phyloP scores from a whole-genome alignment of 2,113 vertebrate species.

The Rhinogobius similis region DNA sequence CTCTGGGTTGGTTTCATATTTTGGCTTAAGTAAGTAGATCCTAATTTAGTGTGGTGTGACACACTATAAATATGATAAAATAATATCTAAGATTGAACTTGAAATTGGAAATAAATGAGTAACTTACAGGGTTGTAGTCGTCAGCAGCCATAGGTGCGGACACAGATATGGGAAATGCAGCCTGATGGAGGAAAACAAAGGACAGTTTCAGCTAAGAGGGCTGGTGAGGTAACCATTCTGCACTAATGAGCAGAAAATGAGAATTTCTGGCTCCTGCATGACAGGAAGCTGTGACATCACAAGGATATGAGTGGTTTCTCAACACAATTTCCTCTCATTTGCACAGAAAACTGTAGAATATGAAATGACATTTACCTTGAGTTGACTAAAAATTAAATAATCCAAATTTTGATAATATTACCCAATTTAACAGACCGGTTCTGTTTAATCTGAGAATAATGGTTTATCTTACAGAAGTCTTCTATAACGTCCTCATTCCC shows the following conservation, averaged over 20 bases:
- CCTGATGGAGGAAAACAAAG: constrained; percentile 55
- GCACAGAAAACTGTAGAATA: not conserved
- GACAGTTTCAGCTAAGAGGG: not conserved
- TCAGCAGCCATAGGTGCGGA: constrained; percentile 81
- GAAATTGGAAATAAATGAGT: not conserved
- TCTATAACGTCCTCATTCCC: not conserved
- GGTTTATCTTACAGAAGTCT: not conserved
- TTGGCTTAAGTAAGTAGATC: no score
- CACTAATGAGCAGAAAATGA: constrained; percentile 4
- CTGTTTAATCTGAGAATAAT: not conserved
- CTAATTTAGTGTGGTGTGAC: not conserved
- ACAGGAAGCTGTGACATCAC: constrained; percentile 57
- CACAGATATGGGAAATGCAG: constrained; percentile 74
- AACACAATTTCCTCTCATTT: not conserved
- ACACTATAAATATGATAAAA: not conserved
- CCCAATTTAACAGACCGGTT: not conserved
- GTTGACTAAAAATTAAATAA: not conserved
- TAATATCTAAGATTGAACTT: not conserved
- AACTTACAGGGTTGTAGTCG: constrained; percentile 84
- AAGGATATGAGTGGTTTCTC: constrained; percentile 12
- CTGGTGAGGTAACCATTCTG: constrained; percentile 1
- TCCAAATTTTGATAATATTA: not conserved
- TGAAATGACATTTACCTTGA: not conserved
- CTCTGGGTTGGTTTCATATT: not conserved
- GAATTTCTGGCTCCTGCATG: not conserved